Conservation (phyloP, 1,140 invertebrate species). For the Chrysomallon squamiferum region DNA sequence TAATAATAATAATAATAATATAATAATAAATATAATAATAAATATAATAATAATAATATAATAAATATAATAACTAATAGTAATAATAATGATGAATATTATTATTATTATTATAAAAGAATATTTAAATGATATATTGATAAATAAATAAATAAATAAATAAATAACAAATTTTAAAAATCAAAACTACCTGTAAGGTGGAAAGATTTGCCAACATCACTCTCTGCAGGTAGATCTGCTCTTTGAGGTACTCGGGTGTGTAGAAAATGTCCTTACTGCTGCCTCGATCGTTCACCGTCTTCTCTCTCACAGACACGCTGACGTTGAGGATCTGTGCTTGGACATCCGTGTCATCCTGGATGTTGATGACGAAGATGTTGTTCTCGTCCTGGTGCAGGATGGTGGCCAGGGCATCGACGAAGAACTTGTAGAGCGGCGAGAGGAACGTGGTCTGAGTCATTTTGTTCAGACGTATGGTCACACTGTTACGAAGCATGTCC, state of each 20-base stretch:
- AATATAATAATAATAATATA: too few relatives aligned
- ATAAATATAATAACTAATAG: too few relatives aligned
- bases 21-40: too few relatives aligned
- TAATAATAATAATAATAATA: too few relatives aligned
- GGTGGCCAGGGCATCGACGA: constrained; percentile 88
- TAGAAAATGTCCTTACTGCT: constrained; percentile 79
- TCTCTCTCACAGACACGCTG: constrained; percentile 87
- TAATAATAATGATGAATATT: too few relatives aligned
- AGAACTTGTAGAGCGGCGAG: constrained; percentile 87
- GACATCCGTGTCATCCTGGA: constrained; percentile 83
- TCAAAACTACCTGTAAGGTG: constrained; percentile 76
- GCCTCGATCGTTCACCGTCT: constrained; percentile 68
- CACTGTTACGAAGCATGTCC: constrained; percentile 93
- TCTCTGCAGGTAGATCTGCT: constrained; percentile 91
- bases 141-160: too few relatives aligned
- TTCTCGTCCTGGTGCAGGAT: constrained; percentile 91
- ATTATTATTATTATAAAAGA: too few relatives aligned
- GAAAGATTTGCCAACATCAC: constrained; percentile 84
- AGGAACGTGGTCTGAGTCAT: constrained; percentile 94
- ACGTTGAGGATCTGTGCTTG: constrained; percentile 86
- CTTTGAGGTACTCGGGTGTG: constrained; percentile 86
- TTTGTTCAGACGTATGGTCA: constrained; percentile 90
- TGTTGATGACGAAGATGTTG: constrained; percentile 92
- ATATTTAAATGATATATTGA: too few relatives aligned
- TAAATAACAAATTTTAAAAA: too few relatives aligned